These are phyloP conservation scores for Poecilia wingei DNA, from an alignment of 2,797 vertebrate species.

Conservation along the genomic window DNA sequence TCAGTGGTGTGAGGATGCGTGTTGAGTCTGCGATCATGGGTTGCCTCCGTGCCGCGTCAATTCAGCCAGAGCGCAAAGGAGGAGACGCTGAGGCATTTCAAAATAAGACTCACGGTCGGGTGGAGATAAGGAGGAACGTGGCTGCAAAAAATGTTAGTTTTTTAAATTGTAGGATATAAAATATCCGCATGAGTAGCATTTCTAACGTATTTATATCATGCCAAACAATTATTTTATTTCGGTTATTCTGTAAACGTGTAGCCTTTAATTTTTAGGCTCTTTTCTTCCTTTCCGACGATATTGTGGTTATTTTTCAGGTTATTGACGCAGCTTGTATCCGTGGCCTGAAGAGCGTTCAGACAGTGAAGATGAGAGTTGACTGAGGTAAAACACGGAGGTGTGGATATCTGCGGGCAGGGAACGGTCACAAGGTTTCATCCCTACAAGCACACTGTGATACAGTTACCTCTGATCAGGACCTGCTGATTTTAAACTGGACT, in stretches of 20 bases:
- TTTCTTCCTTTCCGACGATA: slow-evolving; percentile 27
- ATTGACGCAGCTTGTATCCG: slow-evolving; percentile 47
- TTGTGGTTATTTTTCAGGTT: background rate
- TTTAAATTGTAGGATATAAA: background rate
- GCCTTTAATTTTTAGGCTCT: slow-evolving; percentile 48
- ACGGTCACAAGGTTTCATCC: slow-evolving; percentile 2
- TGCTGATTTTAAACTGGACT: background rate
- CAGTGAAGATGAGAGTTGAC: slow-evolving; percentile 49
- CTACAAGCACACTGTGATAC: slow-evolving; percentile 1
- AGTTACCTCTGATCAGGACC: background rate
- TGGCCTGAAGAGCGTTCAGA: slow-evolving; percentile 58
- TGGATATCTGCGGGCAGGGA: slow-evolving; percentile 26
- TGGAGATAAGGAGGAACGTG: too few species aligned
- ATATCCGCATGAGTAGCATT: fast-evolving
- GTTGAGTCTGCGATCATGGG: slow-evolving; percentile 76
- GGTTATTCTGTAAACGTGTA: fast-evolving
- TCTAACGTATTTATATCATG: fast-evolving
- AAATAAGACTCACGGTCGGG: slow-evolving; percentile 33
- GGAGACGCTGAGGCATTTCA: slow-evolving; percentile 12
- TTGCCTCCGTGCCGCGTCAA: slow-evolving; percentile 66
- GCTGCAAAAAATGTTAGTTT: background rate
- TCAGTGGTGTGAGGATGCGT: slow-evolving; percentile 77
- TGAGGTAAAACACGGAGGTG: slow-evolving; percentile 57
- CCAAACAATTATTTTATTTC: fast-evolving
- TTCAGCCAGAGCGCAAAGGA: slow-evolving; percentile 23